Percentiles rank a stretch among this genome's conserved stretches.
phyloP scores from a whole-genome alignment of 2,888 invertebrate genomes.

The Venusia cambrica region DNA sequence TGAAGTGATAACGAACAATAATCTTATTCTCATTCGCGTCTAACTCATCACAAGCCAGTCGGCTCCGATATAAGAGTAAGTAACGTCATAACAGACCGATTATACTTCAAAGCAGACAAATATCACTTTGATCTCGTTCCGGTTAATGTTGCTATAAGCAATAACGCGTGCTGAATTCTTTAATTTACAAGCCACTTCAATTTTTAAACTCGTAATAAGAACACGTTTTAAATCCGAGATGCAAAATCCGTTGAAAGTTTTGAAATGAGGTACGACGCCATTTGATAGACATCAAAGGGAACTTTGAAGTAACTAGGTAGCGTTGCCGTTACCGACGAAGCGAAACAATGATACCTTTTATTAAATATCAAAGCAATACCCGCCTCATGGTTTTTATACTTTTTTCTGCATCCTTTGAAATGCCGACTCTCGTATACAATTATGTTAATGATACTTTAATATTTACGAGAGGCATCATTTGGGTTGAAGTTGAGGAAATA shows the following conservation, averaged over 20 bases:
- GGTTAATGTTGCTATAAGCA: slow-evolving; percentile 59
- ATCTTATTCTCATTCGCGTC: slow-evolving; percentile 14
- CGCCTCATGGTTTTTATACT: slow-evolving; percentile 48
- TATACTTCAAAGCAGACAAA: slow-evolving; percentile 60
- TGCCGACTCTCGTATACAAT: slow-evolving; percentile 19
- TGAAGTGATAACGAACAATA: slow-evolving; percentile 17
- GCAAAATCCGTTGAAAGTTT: slow-evolving; percentile 56
- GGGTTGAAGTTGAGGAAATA: slow-evolving; percentile 3
- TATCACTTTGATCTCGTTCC: slow-evolving; percentile 64
- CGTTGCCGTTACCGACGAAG: slow-evolving; percentile 47
- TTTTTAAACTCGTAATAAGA: slow-evolving; percentile 41
- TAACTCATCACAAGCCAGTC: slow-evolving; percentile 24
- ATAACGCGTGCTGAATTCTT: slow-evolving; percentile 50
- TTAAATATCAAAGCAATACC: slow-evolving; percentile 64
- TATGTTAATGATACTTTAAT: slow-evolving; percentile 17
- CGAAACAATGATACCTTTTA: slow-evolving; percentile 70
- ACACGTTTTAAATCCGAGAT: slow-evolving; percentile 45
- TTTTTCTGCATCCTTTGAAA: slow-evolving; percentile 35
- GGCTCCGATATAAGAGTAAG: slow-evolving; percentile 24
- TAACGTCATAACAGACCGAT: slow-evolving; percentile 39
- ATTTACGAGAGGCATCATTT: slow-evolving; percentile 15
- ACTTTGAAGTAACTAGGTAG: slow-evolving; percentile 62
- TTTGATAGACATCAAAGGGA: slow-evolving; percentile 70
- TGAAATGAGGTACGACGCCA: slow-evolving; percentile 56
- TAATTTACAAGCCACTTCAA: slow-evolving; percentile 57